Conservation (phyloP, 2,797 vertebrate species). For the Phalloptychus januarius region DNA sequence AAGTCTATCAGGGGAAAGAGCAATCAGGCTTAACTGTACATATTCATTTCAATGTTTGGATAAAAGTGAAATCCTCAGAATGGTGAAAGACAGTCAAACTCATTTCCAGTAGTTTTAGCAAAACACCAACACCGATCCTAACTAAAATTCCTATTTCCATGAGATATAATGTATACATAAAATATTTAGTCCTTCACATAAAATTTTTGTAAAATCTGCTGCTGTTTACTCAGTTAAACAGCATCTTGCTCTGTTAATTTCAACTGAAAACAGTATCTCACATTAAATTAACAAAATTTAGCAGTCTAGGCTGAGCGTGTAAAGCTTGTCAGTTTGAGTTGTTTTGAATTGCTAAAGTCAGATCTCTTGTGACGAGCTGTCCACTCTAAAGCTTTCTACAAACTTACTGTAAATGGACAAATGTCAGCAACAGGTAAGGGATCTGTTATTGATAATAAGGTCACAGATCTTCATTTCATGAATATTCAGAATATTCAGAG, state of each 20-base stretch:
- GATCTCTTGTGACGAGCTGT: background rate
- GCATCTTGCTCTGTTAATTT: background rate
- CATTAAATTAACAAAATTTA: background rate
- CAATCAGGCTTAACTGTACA: background rate
- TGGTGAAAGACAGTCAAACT: background rate
- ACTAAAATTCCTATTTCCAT: background rate
- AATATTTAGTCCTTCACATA: background rate
- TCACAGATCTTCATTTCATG: background rate
- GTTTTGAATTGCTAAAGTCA: background rate
- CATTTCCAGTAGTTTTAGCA: background rate
- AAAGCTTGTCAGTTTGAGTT: background rate
- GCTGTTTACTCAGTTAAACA: background rate
- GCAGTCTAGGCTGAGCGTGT: background rate
- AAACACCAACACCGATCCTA: background rate
- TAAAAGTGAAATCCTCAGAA: background rate
- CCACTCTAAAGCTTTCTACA: background rate
- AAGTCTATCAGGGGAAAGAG: background rate
- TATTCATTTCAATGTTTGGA: background rate
- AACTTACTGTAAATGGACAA: background rate
- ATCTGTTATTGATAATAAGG: conserved; percentile 9
- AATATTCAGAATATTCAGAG: conserved; percentile 12
- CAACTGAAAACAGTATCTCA: background rate
- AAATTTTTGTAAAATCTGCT: background rate
- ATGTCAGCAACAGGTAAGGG: background rate
- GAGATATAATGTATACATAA: background rate